Evolutionary conservation across 2,888 invertebrate species (phyloP).

Genomic region (Cecidostiba fungosa): DNA sequence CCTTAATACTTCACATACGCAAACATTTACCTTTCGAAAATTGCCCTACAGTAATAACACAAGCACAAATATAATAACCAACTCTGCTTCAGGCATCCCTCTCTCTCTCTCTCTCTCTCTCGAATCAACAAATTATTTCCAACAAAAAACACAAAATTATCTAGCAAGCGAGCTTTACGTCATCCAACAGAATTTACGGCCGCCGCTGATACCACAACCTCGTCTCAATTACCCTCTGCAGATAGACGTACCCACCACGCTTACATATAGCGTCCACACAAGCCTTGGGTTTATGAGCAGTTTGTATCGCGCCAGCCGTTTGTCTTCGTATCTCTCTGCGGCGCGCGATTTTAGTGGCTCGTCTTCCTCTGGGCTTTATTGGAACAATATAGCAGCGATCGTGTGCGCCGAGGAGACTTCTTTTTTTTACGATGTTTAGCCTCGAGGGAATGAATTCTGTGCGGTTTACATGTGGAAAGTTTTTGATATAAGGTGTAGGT

Average conservation of each 20-base stretch:
- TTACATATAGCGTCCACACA: neutral
- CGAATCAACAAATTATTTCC: no score
- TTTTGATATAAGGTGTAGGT: neutral
- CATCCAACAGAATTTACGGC: neutral
- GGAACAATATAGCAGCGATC: neutral
- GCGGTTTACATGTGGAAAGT: neutral
- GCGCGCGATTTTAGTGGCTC: neutral
- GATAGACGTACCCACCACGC: neutral
- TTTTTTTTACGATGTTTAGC: neutral
- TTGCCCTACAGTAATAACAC: no score
- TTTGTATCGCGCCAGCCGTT: neutral
- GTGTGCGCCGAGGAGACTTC: neutral
- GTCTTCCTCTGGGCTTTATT: neutral
- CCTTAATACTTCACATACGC: no score
- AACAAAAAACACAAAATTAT: neutral
- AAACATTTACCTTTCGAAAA: no score
- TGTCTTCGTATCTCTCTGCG: neutral
- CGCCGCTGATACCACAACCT: neutral
- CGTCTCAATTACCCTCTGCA: neutral
- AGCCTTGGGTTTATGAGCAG: constrained; percentile 9
- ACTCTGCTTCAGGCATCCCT: no score
- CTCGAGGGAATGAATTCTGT: neutral
- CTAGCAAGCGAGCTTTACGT: neutral
- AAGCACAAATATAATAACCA: no score
- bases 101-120: no score